phyloP scores from a whole-genome alignment of 1,140 invertebrate species.

The Ericerus pela region DNA sequence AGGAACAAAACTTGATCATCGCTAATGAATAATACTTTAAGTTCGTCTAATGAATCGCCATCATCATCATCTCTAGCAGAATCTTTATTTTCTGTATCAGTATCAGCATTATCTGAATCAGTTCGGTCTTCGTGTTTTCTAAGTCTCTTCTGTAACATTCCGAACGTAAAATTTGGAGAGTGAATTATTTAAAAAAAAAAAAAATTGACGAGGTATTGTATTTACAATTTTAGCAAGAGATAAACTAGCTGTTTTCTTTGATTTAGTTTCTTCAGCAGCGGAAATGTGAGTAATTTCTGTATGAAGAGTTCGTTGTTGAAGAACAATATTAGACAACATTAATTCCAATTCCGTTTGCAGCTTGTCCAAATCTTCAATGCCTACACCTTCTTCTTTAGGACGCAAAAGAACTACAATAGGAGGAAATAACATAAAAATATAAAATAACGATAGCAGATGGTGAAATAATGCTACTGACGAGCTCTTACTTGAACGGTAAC shows the following conservation, averaged over 20 bases:
- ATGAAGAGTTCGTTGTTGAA: constrained; percentile 57
- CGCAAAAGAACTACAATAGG: constrained; percentile 41
- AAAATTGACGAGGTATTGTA: too few relatives aligned
- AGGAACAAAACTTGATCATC: neutral
- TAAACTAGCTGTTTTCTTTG: constrained; percentile 15
- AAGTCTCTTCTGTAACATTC: neutral
- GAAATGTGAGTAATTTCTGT: constrained; percentile 55
- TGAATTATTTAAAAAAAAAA: too few relatives aligned
- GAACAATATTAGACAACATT: constrained; percentile 61
- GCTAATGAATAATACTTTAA: neutral
- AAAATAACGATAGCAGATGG: neutral
- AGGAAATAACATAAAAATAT: neutral
- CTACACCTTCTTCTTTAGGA: constrained; percentile 43
- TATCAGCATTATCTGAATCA: neutral
- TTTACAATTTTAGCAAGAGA: constrained; percentile 2
- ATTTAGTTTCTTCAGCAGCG: constrained; percentile 41
- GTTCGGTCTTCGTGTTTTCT: constrained; percentile 1
- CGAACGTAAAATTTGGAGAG: too few relatives aligned
- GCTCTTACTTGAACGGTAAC: constrained; percentile 3
- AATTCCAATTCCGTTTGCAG: constrained; percentile 79
- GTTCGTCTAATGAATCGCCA: neutral
- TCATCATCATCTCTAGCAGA: neutral
- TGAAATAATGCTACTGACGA: neutral
- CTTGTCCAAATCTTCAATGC: constrained; percentile 68
- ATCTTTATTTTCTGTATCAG: neutral